Evolutionary conservation across 2,888 invertebrate genomes (phyloP), one percentile per base, ranked within the genome.

Genomic region (Cosmia pyralina): DNA sequence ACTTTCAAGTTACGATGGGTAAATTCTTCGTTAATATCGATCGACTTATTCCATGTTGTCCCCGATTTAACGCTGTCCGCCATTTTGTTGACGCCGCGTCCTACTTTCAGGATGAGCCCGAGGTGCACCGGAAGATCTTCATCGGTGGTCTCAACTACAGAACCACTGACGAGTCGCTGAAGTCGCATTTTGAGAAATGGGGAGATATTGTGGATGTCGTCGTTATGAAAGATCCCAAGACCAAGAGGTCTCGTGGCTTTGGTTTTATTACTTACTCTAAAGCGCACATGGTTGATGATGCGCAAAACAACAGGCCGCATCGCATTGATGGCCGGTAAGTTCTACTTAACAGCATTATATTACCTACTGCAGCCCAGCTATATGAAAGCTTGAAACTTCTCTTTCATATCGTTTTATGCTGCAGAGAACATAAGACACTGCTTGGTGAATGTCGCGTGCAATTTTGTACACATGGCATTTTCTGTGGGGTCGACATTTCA

Each of bases 221-320:
- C 6, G 99, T 99, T 0, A 99, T 99, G 99, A 98, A 99, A 92
- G 99, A 99, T 91, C 98, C 99, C 0, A 98, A 98, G 88, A 99
- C 99, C 0, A 99, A 99, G 91, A 97, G 99, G 79, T 99, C 99
- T 8, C 97, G 99, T 78, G 99, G 99, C 2, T 99, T 99, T 93
- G 99, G 99, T 3, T 99, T 99, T 91, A 99, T 99, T 78, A 99
- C 99, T 0, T 99, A 99, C 92, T 98, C 98, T 2, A 97, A 98
- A 86, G 98, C 99, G 60, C 98, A 98, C 91, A 99, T 99, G 99
- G 99, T 99, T 15, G 99, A 99, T 94, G 98, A 98, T 92, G 99
- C 99, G 6, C 99, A 99, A 93, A 97, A 97, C 91, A 97, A 98
- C 58, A 97, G 98, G 69, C 99, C 99, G 0, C 99, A 99, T 91